Evolutionary conservation across 2,797 vertebrate genomes (phyloP).

Genomic region (Sternotherus odoratus): DNA sequence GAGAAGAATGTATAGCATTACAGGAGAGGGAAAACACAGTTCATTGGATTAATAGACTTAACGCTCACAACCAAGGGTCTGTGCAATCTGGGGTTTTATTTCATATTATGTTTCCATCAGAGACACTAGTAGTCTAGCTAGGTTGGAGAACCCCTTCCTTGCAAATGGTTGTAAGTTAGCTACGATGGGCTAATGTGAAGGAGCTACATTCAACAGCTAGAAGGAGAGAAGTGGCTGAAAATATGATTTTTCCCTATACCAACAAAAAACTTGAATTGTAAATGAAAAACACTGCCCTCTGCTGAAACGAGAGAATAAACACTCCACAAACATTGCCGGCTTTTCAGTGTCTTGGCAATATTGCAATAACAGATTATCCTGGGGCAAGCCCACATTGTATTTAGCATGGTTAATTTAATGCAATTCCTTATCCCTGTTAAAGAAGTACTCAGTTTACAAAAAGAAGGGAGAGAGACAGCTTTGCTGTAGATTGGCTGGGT

Average conservation of each 20-base stretch:
- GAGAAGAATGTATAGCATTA: background rate
- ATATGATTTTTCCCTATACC: background rate
- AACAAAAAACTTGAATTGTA: background rate
- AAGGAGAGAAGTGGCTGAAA: background rate
- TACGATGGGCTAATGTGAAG: fast-evolving
- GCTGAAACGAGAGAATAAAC: background rate
- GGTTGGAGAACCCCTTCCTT: fast-evolving
- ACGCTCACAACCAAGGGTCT: fast-evolving
- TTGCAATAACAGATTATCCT: background rate
- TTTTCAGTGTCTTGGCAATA: background rate
- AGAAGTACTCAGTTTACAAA: background rate
- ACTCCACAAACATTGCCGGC: background rate
- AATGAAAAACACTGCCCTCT: background rate
- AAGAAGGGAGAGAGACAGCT: background rate
- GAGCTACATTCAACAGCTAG: fast-evolving
- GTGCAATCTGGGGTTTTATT: fast-evolving
- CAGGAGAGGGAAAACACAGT: background rate
- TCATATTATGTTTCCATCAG: fast-evolving
- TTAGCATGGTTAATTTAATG: fast-evolving
- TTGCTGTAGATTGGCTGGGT: fast-evolving
- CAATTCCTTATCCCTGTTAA: fast-evolving
- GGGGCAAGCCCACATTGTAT: fast-evolving
- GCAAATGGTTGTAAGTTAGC: fast-evolving
- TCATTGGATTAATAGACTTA: background rate
- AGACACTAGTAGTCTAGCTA: fast-evolving